phyloP scores from a whole-genome alignment of 2,113 vertebrate genomes.

The Sturnira hondurensis region DNA sequence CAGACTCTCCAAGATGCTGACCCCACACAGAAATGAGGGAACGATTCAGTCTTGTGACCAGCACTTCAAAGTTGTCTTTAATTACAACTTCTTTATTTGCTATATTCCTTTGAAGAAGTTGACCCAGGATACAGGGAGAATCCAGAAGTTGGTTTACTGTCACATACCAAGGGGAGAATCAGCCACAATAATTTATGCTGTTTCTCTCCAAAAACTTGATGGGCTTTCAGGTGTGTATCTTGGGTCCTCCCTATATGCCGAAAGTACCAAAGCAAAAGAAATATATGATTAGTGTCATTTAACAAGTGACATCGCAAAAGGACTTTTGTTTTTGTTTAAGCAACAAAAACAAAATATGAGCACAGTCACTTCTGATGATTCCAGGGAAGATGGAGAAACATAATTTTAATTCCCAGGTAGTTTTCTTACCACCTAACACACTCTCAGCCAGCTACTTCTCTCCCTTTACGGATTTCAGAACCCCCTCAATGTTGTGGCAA shows the following conservation, averaged over 20 bases:
- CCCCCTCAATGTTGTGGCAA: background rate
- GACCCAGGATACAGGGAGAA: background rate
- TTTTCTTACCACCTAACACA: background rate
- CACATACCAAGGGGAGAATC: background rate
- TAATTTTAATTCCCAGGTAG: background rate
- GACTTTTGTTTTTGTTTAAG: too few relatives aligned
- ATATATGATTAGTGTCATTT: background rate
- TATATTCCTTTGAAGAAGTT: conserved; percentile 17
- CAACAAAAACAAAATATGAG: background rate
- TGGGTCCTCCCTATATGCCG: background rate
- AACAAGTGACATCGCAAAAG: background rate
- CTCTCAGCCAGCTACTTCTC: background rate
- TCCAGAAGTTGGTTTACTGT: background rate
- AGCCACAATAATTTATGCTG: background rate
- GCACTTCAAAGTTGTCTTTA: background rate
- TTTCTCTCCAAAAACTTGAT: background rate
- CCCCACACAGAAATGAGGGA: background rate
- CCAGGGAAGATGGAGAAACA: background rate
- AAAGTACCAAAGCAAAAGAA: background rate
- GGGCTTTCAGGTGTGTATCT: background rate
- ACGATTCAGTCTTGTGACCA: background rate
- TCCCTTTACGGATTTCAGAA: background rate
- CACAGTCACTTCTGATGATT: background rate
- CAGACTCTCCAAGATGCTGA: background rate
- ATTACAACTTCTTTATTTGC: conserved; percentile 16